Percentiles rank a stretch among this genome's conserved stretches.
These are phyloP conservation scores for Palaemon carinicauda DNA, from an alignment of 1,140 invertebrate species.

Conservation along the genomic window DNA sequence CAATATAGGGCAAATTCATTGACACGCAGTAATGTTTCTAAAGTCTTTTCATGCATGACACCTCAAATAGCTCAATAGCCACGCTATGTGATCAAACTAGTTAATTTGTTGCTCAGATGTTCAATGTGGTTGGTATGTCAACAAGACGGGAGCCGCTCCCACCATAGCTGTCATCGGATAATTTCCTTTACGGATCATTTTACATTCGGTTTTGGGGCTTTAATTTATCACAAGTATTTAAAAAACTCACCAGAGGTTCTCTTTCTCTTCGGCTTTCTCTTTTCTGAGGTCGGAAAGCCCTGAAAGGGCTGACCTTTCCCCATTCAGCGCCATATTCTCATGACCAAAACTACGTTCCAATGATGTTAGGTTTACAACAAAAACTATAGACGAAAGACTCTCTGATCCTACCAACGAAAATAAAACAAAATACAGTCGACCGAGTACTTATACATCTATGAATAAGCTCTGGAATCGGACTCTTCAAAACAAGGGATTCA, in stretches of 20 bases:
- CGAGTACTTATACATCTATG: not conserved
- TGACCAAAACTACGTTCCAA: conserved; percentile 56
- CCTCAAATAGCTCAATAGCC: not conserved
- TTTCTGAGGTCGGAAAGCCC: conserved; percentile 61
- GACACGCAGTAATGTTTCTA: no score
- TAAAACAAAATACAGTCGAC: not conserved
- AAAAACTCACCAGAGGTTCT: conserved; percentile 65
- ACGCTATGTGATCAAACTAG: not conserved
- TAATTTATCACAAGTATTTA: not conserved
- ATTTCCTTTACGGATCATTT: not conserved
- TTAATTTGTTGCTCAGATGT: not conserved
- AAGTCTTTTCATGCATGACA: not conserved
- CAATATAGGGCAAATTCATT: no score
- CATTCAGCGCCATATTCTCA: conserved; percentile 59
- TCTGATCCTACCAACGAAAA: not conserved
- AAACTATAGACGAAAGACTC: conserved; percentile 11
- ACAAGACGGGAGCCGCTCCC: conserved; percentile 18
- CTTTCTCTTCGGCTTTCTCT: conserved; percentile 63
- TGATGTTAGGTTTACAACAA: conserved; percentile 32
- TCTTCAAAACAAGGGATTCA: not conserved
- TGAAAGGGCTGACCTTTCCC: conserved; percentile 59
- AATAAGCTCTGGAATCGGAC: not conserved
- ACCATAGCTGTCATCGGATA: not conserved
- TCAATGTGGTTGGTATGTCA: conserved; percentile 24
- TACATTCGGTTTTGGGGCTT: not conserved